A percentile compares a stretch with the other conserved stretches of the same genome.
Evolutionary conservation across 2,888 invertebrate species (phyloP).

Genomic region (Drosophila leonis): DNA sequence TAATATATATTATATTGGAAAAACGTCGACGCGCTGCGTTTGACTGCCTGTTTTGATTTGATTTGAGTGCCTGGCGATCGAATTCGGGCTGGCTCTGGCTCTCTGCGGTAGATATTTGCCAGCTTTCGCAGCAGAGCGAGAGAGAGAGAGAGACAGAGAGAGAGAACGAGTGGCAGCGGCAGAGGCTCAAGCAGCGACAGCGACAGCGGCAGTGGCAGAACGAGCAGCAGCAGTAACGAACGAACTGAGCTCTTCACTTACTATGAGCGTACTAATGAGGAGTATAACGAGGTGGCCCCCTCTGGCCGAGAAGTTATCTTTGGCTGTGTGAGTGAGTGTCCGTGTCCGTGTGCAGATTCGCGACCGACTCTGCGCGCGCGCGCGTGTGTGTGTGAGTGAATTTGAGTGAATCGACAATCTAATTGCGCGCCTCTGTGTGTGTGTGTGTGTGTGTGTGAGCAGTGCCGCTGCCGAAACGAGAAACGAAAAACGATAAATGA

Average conservation of each 20-base stretch:
- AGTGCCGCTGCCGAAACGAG: not conserved
- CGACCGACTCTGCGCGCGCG: slow-evolving; percentile 3
- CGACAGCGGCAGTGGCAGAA: slow-evolving; percentile 4
- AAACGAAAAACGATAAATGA: slow-evolving; percentile 1
- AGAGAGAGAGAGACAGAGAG: slow-evolving; percentile 17
- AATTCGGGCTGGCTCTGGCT: slow-evolving; percentile 39
- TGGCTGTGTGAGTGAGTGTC: slow-evolving; percentile 27
- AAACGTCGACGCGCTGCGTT: slow-evolving; percentile 72
- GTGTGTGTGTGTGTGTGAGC: slow-evolving; percentile 5
- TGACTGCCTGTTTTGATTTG: slow-evolving; percentile 75
- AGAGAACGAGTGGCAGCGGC: slow-evolving; percentile 10
- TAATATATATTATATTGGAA: slow-evolving; percentile 47
- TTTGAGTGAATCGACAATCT: slow-evolving; percentile 47
- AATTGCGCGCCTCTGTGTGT: slow-evolving; percentile 4
- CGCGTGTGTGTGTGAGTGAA: slow-evolving; percentile 3
- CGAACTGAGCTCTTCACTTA: slow-evolving; percentile 72
- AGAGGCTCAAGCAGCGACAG: slow-evolving; percentile 4
- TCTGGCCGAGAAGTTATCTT: slow-evolving; percentile 28
- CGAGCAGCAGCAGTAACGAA: slow-evolving; percentile 5
- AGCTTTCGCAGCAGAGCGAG: slow-evolving; percentile 39
- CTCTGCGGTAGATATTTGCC: slow-evolving; percentile 33
- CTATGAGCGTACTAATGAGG: slow-evolving; percentile 77
- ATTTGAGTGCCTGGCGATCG: slow-evolving; percentile 68
- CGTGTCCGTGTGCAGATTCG: slow-evolving; percentile 9
- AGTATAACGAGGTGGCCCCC: slow-evolving; percentile 37